Base-by-base conservation (phyloP, 2,888 invertebrate species). In the Pheosia gnoma region DNA sequence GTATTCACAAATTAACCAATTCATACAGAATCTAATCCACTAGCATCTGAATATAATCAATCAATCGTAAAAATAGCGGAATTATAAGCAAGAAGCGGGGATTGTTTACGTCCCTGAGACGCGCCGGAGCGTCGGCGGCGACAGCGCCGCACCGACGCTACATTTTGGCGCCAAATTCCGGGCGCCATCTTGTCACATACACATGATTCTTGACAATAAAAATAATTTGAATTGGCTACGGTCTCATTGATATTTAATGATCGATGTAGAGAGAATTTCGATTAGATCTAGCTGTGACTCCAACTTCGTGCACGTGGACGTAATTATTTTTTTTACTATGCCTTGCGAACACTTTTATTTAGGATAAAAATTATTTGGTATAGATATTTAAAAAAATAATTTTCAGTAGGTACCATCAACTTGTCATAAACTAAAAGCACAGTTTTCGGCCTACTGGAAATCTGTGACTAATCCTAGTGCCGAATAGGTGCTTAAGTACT, bases 171-270 rank as follows among this genome's bases (percentile, higher is more conserved):
- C 88, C 88, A 84, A 87, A 84, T 83, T 82, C 68, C 77, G 70
- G 83, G 83, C 87, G 88, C 89, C 88, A 85, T 83, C 77, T 85
- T 85, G 84, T 80, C 83, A 85, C 86, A 83, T 85, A 79, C 86
- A 84, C 82, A 87, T 87, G 85, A 86, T 87, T 85, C 83, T 83
- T 82, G 86, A 85, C 85, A 86, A 85, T 89, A 84, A 86, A 89
- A 88, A 88, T 85, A 87, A 88, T 89, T 89, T 79, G 79, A 77
- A 83, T 79, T 68, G 64, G 76, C 76, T 79, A 76, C 75, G 70
- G 67, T 71, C 63, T 72, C 72, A 81, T 78, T 80, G 74, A 73
- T 75, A 73, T 77, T 74, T 78, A 71, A 79, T 77, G 76, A 77
- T 75, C 73, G 61, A 62, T 38, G 11, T 25, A n/a, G 54, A 38